Base-by-base conservation (phyloP, 2,888 invertebrate genomes). In the Lobophora halterata region DNA sequence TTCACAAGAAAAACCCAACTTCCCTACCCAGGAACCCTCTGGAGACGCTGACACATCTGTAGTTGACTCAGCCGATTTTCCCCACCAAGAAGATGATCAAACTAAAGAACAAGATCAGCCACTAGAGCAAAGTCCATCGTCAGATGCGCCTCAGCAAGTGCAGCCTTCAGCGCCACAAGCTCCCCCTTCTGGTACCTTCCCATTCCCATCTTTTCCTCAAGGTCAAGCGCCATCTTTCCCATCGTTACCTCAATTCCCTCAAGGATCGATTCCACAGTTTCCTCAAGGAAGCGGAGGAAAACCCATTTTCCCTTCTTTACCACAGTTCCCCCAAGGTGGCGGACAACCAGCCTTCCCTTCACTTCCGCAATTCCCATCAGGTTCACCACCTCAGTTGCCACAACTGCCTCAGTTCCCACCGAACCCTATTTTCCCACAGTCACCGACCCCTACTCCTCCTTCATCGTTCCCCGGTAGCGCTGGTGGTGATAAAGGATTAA, bases 41-140 rank as follows among this genome's bases (percentile, higher is more conserved):
- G 78, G 78, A 2, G 83, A 83, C 32, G 60, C 71, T 7, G 85
- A 86, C 30, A 66, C 80, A 1, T 58, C 80, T n/a, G 76, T 86
- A 0, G 60, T 86, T 18, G 86, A 87, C 21, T 82, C 86, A 3
- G 78, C 81, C 2, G 79, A 83, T 11, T 62, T 48, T 46, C 53
- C 34, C 32, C 59, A 48, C 32, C 60, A 12, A 64, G 16, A 19
- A 24, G 5, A 26, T 28, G 68, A 44, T 55, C 52, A 61, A 35
- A 46, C 49, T 37, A 58, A 61, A 50, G 47, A 58, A 30, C 42
- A 58, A 1, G 45, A 60, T 3, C 53, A 68, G 16, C 48, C 60
- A 8, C 36, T 58, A 1, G 27, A 43, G 3, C 52, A 63, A 14
- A 44, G 47, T 3, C 63, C 64, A 3, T 51, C 64, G n/a, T 33